Conservation (phyloP, 2,113 vertebrate species). For the Heterochromis multidens region DNA sequence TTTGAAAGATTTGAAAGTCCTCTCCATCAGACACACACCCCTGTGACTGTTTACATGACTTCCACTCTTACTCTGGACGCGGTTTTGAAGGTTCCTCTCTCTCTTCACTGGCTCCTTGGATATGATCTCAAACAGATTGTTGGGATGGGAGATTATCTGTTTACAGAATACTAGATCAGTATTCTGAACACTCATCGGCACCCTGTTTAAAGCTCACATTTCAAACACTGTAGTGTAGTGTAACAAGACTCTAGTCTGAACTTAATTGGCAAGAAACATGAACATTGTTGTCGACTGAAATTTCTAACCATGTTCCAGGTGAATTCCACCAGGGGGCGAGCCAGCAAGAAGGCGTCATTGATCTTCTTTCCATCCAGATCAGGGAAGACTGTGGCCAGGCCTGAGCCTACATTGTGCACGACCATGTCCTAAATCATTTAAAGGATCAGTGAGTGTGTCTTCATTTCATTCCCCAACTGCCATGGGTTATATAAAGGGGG, state of each 20-base stretch:
- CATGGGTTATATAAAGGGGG: background rate
- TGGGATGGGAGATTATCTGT: constrained; percentile 78
- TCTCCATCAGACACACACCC: constrained; percentile 37
- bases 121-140: constrained; percentile 81
- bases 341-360: constrained; percentile 74
- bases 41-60: constrained; percentile 33
- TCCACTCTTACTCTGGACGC: constrained; percentile 75
- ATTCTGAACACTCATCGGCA: background rate
- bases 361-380: constrained; percentile 80
- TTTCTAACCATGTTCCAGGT: constrained; percentile 75
- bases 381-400: constrained; percentile 74
- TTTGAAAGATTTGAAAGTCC: too few species aligned
- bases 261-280: background rate
- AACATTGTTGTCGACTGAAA: background rate
- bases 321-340: constrained; percentile 78
- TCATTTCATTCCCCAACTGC: background rate
- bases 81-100: constrained; percentile 78
- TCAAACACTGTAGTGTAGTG: background rate
- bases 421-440: constrained; percentile 71
- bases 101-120: constrained; percentile 77
- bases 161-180: background rate
- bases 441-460: background rate
- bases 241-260: background rate
- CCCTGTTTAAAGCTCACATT: background rate
- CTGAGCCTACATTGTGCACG: constrained; percentile 77